phyloP scores from a whole-genome alignment of 2,113 vertebrate species.

The Zeus faber region DNA sequence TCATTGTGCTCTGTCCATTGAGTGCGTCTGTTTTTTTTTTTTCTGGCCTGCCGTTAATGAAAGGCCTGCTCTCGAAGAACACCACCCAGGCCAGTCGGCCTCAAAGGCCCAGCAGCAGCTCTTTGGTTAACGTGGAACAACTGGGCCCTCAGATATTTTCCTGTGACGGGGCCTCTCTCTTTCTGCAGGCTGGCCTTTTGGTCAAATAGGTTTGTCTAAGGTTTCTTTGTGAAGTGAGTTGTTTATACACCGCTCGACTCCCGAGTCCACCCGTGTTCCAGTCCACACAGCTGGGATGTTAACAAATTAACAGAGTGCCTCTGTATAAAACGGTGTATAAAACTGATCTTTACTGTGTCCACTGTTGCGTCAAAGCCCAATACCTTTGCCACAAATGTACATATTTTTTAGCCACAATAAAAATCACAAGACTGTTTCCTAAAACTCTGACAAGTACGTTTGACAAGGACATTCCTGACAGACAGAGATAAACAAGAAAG shows the following conservation, averaged over 20 bases:
- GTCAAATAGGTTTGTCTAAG: slow-evolving; percentile 47
- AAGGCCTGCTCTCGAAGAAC: slow-evolving; percentile 31
- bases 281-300: slow-evolving; percentile 28
- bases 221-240: slow-evolving; percentile 37
- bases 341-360: too few species aligned
- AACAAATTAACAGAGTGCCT: slow-evolving; percentile 31
- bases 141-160: slow-evolving; percentile 40
- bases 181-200: slow-evolving; percentile 25
- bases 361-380: too few species aligned
- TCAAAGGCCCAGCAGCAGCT: slow-evolving; percentile 45
- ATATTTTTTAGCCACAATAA: too few species aligned
- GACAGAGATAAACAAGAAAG: too few species aligned
- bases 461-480: too few species aligned
- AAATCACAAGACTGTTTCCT: too few species aligned
- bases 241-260: slow-evolving; percentile 36
- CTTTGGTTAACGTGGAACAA: slow-evolving; percentile 38
- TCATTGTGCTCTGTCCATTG: too few species aligned
- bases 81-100: slow-evolving; percentile 33
- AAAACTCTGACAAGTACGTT: too few species aligned
- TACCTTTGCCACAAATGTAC: too few species aligned
- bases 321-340: too few species aligned
- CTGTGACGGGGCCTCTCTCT: slow-evolving; percentile 21
- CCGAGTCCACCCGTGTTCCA: slow-evolving; percentile 5
- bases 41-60: slow-evolving; percentile 49
- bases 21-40: too few species aligned